Percentiles rank a stretch among this genome's conserved stretches.
phyloP scores from a whole-genome alignment of 2,113 vertebrate genomes.

The Petroica traversi region DNA sequence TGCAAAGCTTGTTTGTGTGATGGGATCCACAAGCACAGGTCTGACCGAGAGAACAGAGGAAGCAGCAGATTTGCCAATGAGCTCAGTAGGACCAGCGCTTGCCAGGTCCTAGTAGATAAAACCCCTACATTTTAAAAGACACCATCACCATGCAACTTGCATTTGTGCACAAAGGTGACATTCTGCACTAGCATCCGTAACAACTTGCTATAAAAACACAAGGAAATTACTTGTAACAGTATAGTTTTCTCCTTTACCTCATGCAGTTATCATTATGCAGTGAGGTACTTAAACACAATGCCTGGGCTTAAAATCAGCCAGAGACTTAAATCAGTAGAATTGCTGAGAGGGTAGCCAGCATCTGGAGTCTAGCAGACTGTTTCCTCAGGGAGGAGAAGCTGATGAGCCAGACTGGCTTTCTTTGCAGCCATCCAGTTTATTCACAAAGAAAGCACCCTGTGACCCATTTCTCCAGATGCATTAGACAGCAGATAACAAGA shows the following conservation, averaged over 20 bases:
- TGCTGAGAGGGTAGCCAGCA: neutral
- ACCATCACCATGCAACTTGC: neutral
- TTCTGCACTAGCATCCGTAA: neutral
- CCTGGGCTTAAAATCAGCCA: neutral
- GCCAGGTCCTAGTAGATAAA: neutral
- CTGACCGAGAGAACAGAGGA: neutral
- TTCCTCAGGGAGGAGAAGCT: neutral
- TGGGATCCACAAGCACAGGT: neutral
- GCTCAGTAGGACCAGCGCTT: neutral
- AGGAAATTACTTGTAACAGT: neutral
- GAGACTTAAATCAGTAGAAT: neutral
- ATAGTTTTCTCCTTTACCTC: neutral
- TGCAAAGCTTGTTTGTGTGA: slow-evolving; percentile 19
- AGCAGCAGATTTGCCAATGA: neutral
- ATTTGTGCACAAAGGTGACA: neutral
- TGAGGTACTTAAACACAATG: neutral
- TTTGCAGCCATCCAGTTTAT: neutral
- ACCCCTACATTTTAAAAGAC: neutral
- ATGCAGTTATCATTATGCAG: neutral
- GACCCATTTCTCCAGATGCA: neutral
- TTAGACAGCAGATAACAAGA: neutral
- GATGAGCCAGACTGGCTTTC: neutral
- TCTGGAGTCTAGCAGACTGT: neutral
- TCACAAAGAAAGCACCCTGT: neutral
- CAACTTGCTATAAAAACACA: neutral